phyloP scores from a whole-genome alignment of 2,797 vertebrate species.

The Gadopsis bispinosus region DNA sequence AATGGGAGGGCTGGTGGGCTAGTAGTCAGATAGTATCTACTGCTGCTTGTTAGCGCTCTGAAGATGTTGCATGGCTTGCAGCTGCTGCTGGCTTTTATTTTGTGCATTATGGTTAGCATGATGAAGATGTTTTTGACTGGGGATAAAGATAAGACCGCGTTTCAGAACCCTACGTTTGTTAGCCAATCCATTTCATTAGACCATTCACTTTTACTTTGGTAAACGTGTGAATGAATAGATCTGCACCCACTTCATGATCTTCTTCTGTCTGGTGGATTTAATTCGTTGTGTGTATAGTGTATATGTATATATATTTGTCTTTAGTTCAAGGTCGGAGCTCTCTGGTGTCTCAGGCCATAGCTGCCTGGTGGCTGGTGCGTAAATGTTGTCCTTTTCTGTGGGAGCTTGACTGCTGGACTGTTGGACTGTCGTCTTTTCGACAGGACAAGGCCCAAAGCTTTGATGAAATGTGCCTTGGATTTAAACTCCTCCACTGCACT shows the following conservation, averaged over 20 bases:
- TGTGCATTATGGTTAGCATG: neutral
- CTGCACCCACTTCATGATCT: neutral
- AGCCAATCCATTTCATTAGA: neutral
- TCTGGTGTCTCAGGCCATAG: neutral
- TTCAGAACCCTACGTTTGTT: too few species aligned
- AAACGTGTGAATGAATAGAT: neutral
- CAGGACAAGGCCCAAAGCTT: constrained; percentile 22
- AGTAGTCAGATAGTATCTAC: neutral
- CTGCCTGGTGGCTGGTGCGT: constrained; percentile 6
- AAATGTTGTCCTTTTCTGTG: neutral
- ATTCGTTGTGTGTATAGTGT: neutral
- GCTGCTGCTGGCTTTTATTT: neutral
- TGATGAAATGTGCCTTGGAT: constrained; percentile 31
- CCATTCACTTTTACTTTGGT: neutral
- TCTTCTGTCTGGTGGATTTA: neutral
- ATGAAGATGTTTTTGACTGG: neutral
- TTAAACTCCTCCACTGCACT: constrained; percentile 30
- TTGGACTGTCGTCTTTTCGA: constrained; percentile 24
- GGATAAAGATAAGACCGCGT: neutral
- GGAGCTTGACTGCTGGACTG: neutral
- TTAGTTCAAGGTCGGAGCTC: neutral
- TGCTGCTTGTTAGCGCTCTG: neutral
- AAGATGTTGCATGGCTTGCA: neutral
- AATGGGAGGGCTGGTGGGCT: neutral
- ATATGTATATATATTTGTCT: neutral